Evolutionary conservation across 2,113 vertebrate species (phyloP).

Genomic region (Formicarius rufipectus): DNA sequence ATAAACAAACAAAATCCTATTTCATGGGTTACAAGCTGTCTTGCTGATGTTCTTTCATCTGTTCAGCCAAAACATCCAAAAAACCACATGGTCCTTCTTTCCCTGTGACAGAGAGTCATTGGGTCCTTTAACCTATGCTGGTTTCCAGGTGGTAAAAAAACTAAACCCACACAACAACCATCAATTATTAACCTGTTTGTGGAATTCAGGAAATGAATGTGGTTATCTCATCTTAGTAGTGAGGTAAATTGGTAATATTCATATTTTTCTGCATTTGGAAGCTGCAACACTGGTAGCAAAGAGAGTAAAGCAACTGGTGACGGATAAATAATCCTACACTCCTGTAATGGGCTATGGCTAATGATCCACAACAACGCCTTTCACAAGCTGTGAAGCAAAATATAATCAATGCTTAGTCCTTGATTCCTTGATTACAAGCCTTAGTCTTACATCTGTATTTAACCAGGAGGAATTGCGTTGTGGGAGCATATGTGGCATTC

Average conservation of each 20-base stretch:
- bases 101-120: not conserved
- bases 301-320: conserved; percentile 34
- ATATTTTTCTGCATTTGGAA: not conserved
- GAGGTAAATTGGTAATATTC: not conserved
- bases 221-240: not conserved
- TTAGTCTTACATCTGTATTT: conserved; percentile 50
- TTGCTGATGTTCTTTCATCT: not conserved
- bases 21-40: no score
- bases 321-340: conserved; percentile 62
- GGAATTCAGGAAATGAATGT: not conserved
- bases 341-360: conserved; percentile 35
- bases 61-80: not conserved
- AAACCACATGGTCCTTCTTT: not conserved
- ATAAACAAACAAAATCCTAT: no score
- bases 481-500: not conserved
- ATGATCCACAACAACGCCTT: conserved; percentile 61
- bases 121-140: not conserved
- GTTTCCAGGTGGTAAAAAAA: not conserved
- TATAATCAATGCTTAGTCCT: conserved; percentile 42
- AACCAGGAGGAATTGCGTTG: conserved; percentile 35
- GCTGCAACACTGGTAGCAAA: conserved; percentile 5
- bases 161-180: not conserved
- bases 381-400: conserved; percentile 62
- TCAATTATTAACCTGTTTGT: not conserved
- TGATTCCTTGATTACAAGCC: conserved; percentile 67